Evolutionary conservation across 1,140 invertebrate genomes (phyloP).

Genomic region (Magallana gigas): DNA sequence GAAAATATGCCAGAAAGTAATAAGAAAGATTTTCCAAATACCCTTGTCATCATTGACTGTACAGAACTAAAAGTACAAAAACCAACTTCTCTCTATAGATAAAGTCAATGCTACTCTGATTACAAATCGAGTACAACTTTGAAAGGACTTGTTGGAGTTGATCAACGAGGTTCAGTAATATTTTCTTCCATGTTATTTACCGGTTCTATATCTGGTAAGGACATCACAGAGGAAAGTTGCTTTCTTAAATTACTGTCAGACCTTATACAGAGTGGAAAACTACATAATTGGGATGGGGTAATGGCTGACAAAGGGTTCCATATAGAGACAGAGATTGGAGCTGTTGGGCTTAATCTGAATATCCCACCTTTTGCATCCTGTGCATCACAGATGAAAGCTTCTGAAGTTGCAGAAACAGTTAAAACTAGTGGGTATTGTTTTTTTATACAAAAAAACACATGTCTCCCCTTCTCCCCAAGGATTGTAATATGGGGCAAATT

Average conservation of each 20-base stretch:
- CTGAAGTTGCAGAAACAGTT: conserved; percentile 47
- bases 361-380: too few species aligned
- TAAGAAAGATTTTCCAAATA: conserved; percentile 45
- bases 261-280: conserved; percentile 21
- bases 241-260: conserved; percentile 40
- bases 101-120: conserved; percentile 57
- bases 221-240: conserved; percentile 52
- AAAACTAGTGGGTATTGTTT: too few species aligned
- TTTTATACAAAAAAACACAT: too few species aligned
- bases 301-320: conserved; percentile 44
- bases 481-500: too few species aligned
- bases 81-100: neutral
- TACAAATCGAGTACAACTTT: conserved; percentile 63
- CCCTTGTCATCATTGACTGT: conserved; percentile 48
- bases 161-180: conserved; percentile 56
- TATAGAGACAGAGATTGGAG: conserved; percentile 8
- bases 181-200: conserved; percentile 60
- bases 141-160: conserved; percentile 58
- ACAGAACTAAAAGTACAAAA: conserved; percentile 52
- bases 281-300: conserved; percentile 2
- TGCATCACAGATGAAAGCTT: conserved; percentile 41
- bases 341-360: neutral
- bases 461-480: too few species aligned
- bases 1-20: conserved; percentile 46
- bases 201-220: conserved; percentile 59